Conservation (phyloP, 1,140 invertebrate genomes). For the Neodiprion lecontei region DNA sequence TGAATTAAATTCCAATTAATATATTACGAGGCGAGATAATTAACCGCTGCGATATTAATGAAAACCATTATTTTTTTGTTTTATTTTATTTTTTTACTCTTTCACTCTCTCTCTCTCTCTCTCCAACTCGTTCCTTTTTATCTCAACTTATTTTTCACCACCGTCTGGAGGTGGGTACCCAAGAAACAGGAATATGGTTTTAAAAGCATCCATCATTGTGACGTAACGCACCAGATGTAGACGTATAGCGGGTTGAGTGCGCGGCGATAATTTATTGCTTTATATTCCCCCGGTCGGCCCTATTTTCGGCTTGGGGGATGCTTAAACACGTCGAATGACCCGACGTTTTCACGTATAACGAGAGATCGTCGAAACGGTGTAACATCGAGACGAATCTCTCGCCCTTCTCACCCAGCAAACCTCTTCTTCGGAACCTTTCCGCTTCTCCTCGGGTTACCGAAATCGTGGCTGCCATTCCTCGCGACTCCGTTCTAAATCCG, state of each 20-base stretch:
- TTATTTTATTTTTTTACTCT: too few relatives aligned
- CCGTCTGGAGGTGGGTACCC: too few relatives aligned
- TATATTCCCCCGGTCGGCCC: constrained; percentile 21
- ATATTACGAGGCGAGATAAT: too few relatives aligned
- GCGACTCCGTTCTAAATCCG: too few relatives aligned
- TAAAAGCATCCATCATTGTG: constrained; percentile 48
- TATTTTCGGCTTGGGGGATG: not conserved
- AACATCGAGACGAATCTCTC: not conserved
- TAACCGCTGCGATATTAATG: too few relatives aligned
- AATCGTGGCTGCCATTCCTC: too few relatives aligned
- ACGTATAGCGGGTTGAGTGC: constrained; percentile 25
- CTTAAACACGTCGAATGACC: not conserved
- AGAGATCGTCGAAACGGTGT: not conserved
- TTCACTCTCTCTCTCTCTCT: too few relatives aligned
- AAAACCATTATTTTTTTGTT: too few relatives aligned
- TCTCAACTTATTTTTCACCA: too few relatives aligned
- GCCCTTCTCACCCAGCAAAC: not conserved
- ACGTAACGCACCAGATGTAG: constrained; percentile 15
- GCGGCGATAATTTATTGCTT: constrained; percentile 37
- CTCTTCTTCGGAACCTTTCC: constrained; percentile 2
- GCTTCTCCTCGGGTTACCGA: not conserved
- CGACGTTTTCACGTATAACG: not conserved
- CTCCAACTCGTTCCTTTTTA: too few relatives aligned
- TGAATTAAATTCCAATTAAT: too few relatives aligned
- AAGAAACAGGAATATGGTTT: constrained; percentile 51